Evolutionary conservation across 2,113 vertebrate genomes (phyloP).

Genomic region (Sterrhoptilus dennistouni): DNA sequence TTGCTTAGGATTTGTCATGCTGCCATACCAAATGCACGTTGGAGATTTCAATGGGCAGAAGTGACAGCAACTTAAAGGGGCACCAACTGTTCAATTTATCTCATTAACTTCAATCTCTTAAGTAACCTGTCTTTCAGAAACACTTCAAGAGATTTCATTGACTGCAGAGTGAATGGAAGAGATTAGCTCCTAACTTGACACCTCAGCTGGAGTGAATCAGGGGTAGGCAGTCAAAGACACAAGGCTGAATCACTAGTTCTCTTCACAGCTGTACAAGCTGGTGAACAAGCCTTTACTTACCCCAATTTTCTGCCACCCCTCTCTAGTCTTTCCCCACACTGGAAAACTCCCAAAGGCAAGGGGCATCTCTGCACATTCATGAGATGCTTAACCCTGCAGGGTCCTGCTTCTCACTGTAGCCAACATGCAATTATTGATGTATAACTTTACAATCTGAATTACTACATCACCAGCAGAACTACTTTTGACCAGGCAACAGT

Average conservation of each 20-base stretch:
- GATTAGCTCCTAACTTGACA: slow-evolving; percentile 24
- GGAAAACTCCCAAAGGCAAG: not conserved
- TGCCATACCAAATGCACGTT: not conserved
- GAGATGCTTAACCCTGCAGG: not conserved
- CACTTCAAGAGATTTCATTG: slow-evolving; percentile 17
- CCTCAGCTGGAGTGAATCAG: not conserved
- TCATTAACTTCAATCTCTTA: slow-evolving; percentile 36
- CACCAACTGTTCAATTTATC: slow-evolving; percentile 24
- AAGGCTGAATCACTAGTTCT: not conserved
- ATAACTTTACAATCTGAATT: not conserved
- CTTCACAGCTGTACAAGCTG: not conserved
- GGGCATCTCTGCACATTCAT: not conserved
- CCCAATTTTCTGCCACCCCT: not conserved
- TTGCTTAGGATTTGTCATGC: not conserved
- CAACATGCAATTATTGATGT: not conserved
- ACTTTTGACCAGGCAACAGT: slow-evolving; percentile 28
- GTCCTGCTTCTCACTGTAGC: not conserved
- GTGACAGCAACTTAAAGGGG: not conserved
- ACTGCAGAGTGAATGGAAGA: slow-evolving; percentile 1
- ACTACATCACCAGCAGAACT: not conserved
- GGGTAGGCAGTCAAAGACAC: not conserved
- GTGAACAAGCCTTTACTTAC: not conserved
- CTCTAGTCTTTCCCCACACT: not conserved
- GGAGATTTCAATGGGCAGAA: not conserved
- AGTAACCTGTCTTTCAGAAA: slow-evolving; percentile 49